Evolutionary conservation across 2,113 vertebrate genomes (phyloP), one percentile per base, ranked within the genome.

Genomic region (Maccullochella peelii): DNA sequence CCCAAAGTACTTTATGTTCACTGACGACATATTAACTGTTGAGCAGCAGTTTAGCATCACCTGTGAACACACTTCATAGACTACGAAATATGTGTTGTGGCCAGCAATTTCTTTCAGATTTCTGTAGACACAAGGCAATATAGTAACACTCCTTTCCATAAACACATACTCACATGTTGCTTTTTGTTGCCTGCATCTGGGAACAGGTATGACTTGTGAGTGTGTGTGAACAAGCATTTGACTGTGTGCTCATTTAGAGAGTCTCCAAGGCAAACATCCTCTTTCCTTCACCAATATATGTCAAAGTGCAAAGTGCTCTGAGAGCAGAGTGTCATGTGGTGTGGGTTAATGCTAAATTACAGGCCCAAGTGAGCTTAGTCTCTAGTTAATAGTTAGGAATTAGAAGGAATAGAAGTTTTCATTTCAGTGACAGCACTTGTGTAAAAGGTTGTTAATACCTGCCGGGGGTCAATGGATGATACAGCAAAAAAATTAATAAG

Each of bases 191-290:
- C 14, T 68, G 52, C 12, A 54, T 42, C 25, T 30, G 47, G 11
- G 40, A 65, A 40, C 47, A 70, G 49, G 16, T 61, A 25, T 77
- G 71, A 87, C 33, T 85, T 52, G 78, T 42, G 57, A 54, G 18
- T 61, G 23, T 38, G 38, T 38, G 38, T 30, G 42, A 50, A 33
- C 18, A 36, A 25, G 21, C 5, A 40, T 52, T 21, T 63, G 27
- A 25, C 38, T 79, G 6, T 63, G 8, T 40, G 59, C 25, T 33
- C 4, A 9, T 66, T 20, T 8, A 78, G 20, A 70, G 36, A 77
- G 21, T 44, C 68, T 44, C 25, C 3, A 1, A 62, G 20, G n/a
- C 50, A 50, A 66, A 85, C 72, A 79, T 74, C 49, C 30, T 68
- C 27, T 57, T 63, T 58, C 40, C 21, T 42, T 38, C 14, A 38